Conservation (phyloP, 2,888 invertebrate species). For the Parthenolecanium corni region DNA sequence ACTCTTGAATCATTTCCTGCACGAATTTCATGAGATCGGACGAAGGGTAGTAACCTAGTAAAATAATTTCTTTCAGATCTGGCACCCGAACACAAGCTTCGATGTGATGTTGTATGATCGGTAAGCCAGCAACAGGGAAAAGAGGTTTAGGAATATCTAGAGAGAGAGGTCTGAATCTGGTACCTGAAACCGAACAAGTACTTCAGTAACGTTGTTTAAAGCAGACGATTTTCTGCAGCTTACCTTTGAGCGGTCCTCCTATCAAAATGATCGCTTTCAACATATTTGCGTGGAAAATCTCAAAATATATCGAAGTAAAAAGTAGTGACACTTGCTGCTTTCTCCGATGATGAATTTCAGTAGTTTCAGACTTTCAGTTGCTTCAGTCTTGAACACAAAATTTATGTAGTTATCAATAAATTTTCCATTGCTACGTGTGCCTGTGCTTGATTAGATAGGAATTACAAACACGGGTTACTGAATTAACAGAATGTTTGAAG, state of each 20-base stretch:
- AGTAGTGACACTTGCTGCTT: too few relatives aligned
- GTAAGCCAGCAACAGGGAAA: constrained; percentile 92
- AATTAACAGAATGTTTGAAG: too few relatives aligned
- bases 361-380: too few relatives aligned
- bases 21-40: constrained; percentile 79
- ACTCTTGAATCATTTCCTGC: constrained; percentile 68
- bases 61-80: constrained; percentile 75
- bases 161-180: constrained; percentile 90
- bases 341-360: too few relatives aligned
- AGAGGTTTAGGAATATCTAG: constrained; percentile 95
- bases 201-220: not conserved
- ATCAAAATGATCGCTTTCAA: constrained; percentile 60
- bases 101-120: constrained; percentile 93
- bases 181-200: constrained; percentile 52
- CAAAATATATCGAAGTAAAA: too few relatives aligned
- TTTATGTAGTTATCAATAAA: too few relatives aligned
- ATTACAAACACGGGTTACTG: too few relatives aligned
- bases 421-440: too few relatives aligned
- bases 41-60: constrained; percentile 85
- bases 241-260: constrained; percentile 91
- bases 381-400: too few relatives aligned
- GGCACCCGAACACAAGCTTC: constrained; percentile 75
- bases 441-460: too few relatives aligned
- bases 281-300: too few relatives aligned
- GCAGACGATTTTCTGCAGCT: too few relatives aligned